Base-by-base conservation (phyloP, 2,113 vertebrate genomes). In the Pseudolaguvia tuberculata region DNA sequence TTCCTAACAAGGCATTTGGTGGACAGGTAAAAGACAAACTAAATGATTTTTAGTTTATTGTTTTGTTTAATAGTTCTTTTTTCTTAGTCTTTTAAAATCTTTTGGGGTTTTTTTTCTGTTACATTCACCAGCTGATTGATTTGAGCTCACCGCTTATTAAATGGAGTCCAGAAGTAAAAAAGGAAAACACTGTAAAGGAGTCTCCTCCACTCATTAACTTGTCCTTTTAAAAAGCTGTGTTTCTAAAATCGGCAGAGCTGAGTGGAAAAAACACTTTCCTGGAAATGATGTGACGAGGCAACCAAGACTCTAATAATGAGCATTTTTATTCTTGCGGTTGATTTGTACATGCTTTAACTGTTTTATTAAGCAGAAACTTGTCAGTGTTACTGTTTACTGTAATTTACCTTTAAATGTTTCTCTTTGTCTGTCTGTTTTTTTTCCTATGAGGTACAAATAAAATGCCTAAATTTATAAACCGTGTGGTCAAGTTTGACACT, bases 61-160 rank as follows among this genome's bases (percentile, higher is more conserved):
- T 50, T 35, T 63, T 47, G 11, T 63, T 63, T 5, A 39, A 39
- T 9, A 2, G n/a, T 2, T 13, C 15, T 18, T 63, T 50, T 63
- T 35, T 15, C 13, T 51, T 3, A n/a, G 50, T 70, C 52, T 68
- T 15, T 58, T 48, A n/a, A n/a, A n/a, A n/a, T n/a, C n/a, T n/a
- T n/a, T n/a, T n/a, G n/a, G n/a, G n/a, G 50, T 70, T 57, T 68
- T 15, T 58, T 48, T 61, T 3, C 27, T 66, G 42, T 47, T 67
- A 20, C 18, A 27, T 14, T 14, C n/a, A 14, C 17, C 84, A 92
- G 88, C 85, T 92, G 65, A 92, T 92, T 42, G 91, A 92, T 73
- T 78, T 92, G 61, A 91, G 83, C 75, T 92, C 91, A 18, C 90
- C 90, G 0, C 89, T 92, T 51, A 91, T 92, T 78, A 90, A 87